A percentile compares a stretch with the other conserved stretches of the same genome.
Evolutionary conservation across 2,888 invertebrate species (phyloP).

Genomic region (Polydrusus pterygomalis): DNA sequence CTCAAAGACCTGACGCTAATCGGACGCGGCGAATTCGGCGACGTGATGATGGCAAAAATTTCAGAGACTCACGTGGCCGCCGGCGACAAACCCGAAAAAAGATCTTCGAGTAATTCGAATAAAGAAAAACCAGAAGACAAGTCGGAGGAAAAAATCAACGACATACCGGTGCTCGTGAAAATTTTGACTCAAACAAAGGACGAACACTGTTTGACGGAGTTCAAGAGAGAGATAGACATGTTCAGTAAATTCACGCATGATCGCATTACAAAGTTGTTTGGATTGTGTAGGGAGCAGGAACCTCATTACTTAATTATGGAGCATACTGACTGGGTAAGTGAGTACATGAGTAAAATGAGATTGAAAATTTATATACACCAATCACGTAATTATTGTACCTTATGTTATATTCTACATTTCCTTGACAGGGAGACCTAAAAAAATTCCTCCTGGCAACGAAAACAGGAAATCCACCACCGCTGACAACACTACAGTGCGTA

Average conservation of each 20-base stretch:
- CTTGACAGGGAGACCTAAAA: conserved; percentile 89
- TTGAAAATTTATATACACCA: background rate
- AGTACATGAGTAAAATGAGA: too few relatives aligned
- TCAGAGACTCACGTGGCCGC: conserved; percentile 62
- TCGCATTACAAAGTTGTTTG: conserved; percentile 85
- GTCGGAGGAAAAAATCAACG: conserved; percentile 69
- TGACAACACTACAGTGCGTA: conserved; percentile 80
- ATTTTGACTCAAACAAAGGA: conserved; percentile 85
- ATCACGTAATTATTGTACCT: background rate
- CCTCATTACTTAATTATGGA: conserved; percentile 93
- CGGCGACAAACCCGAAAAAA: conserved; percentile 62
- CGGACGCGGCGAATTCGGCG: conserved; percentile 91
- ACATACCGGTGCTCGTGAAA: conserved; percentile 82
- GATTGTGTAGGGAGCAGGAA: conserved; percentile 87
- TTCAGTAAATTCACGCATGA: conserved; percentile 89
- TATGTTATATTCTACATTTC: background rate
- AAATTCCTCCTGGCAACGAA: conserved; percentile 87
- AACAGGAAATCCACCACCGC: conserved; percentile 74
- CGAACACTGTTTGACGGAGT: conserved; percentile 86
- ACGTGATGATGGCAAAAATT: conserved; percentile 86
- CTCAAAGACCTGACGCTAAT: conserved; percentile 80
- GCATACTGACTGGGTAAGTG: conserved; percentile 92
- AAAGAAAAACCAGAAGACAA: conserved; percentile 51
- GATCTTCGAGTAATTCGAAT: conserved; percentile 57
- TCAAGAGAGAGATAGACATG: conserved; percentile 91